phyloP scores from a whole-genome alignment of 2,113 vertebrate species.

The chimpanzee (Pan troglodytes) region DNA sequence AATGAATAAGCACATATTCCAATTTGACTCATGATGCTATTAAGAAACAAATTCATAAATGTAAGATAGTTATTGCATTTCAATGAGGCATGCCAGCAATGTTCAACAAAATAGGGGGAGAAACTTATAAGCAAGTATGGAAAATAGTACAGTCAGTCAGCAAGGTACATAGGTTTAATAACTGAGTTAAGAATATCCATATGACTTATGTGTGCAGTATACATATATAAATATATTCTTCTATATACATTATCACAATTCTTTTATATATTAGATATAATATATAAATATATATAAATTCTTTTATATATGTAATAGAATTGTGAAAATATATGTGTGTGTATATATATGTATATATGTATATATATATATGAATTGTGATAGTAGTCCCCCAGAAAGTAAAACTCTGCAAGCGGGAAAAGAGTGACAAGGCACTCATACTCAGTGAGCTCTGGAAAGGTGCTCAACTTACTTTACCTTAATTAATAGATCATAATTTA shows the following conservation, averaged over 20 bases:
- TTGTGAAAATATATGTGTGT: too few relatives aligned
- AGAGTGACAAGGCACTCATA: not conserved
- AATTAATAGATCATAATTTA: not conserved
- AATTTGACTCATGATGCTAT: not conserved
- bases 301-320: too few relatives aligned
- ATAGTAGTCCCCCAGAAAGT: not conserved
- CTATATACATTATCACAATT: too few relatives aligned
- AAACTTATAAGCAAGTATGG: not conserved
- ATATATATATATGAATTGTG: not conserved
- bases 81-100: not conserved
- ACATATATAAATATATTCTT: not conserved
- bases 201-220: not conserved
- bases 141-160: not conserved
- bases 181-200: not conserved
- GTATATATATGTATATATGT: accelerated
- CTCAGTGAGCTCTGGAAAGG: not conserved
- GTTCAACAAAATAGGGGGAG: not conserved
- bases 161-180: not conserved
- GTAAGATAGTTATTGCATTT: not conserved
- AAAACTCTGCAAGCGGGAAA: not conserved
- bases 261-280: too few relatives aligned
- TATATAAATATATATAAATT: not conserved
- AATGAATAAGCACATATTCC: not conserved
- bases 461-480: not conserved
- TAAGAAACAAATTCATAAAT: not conserved